Conservation (phyloP, 2,113 vertebrate species). For the Orthonyx spaldingii region DNA sequence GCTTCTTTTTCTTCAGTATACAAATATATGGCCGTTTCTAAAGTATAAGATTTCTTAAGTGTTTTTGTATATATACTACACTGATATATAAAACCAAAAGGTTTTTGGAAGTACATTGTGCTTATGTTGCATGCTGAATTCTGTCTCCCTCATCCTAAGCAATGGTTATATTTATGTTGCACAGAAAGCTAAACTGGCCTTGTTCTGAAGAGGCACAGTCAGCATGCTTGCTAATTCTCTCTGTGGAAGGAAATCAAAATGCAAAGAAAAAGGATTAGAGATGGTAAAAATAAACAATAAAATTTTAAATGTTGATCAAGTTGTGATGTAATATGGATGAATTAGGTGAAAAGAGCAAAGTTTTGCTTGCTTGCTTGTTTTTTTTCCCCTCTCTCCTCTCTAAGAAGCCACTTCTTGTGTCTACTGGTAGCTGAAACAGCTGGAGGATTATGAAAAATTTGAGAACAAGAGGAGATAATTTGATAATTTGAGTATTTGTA, state of each 20-base stretch:
- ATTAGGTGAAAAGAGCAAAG: background rate
- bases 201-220: background rate
- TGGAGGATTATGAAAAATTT: background rate
- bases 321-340: background rate
- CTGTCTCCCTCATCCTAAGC: background rate
- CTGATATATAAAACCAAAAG: background rate
- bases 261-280: background rate
- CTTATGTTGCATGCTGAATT: background rate
- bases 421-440: background rate
- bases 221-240: background rate
- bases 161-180: background rate
- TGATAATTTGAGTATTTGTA: background rate
- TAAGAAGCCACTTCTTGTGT: background rate
- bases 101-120: background rate
- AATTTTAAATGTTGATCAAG: background rate
- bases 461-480: background rate
- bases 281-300: background rate
- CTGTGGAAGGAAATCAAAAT: background rate
- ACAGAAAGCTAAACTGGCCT: background rate
- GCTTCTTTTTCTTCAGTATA: background rate
- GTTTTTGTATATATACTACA: background rate
- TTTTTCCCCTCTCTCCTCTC: background rate
- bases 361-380: rapidly evolving
- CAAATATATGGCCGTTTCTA: background rate
- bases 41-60: background rate